Evolutionary conservation across 2,888 invertebrate species (phyloP), one percentile per base, ranked within the genome.

Genomic region (Agapostemon virescens): DNA sequence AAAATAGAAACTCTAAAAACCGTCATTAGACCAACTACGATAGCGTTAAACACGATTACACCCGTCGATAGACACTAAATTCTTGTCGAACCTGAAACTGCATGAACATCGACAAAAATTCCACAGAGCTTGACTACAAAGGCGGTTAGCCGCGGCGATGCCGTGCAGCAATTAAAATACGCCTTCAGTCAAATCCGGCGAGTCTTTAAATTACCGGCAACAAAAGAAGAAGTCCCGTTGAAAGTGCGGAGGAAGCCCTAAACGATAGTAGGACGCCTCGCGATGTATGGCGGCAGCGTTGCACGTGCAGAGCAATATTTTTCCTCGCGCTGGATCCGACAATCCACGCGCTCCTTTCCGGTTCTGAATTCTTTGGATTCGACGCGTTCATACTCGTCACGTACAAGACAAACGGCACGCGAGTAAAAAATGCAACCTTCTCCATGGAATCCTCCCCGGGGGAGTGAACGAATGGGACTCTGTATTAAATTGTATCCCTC

Each of bases 401-500:
- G 87, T 84, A 84, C 75, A 74, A 79, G 73, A 80, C 81, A 80
- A 83, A 80, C 85, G 82, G 83, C 77, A 74, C 78, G 83, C 79
- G 76, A 78, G 69, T 79, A 79, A 84, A 83, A 87, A 87, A 84
- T 81, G 81, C 81, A 78, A 83, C 82, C 83, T 79, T 40, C 74
- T 75, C 78, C 80, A 42, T 64, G 58, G 82, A 74, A 78, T 81
- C 79, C 74, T 80, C 61, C 74, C 74, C 68, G 33, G 23, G 76
- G 72, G 84, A n/a, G 61, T 74, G 83, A 87, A 80, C 79, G 83
- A 78, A 84, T 80, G 78, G 77, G 67, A 77, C 81, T 78, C 70
- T 84, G 83, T 85, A 86, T 87, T 87, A 87, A 87, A 87, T 86
- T 79, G 79, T 78, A 75, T 74, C 69, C 73, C 55, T 52, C 61